A percentile compares a stretch with the other conserved stretches of the same genome.
phyloP scores from a whole-genome alignment of 2,888 invertebrate species.

The Matsumyia berberina region DNA sequence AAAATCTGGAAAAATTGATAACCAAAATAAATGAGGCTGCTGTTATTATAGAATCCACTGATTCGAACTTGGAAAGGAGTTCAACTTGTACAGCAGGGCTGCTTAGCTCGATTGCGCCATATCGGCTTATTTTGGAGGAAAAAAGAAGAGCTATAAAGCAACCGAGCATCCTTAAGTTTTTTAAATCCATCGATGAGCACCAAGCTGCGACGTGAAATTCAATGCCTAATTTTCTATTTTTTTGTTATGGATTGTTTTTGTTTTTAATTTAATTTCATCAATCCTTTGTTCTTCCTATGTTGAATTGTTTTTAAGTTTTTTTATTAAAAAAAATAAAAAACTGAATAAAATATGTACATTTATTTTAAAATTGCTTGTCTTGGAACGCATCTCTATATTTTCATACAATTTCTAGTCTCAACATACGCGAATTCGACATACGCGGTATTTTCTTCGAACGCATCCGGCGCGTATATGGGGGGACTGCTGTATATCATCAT shows the following conservation, averaged over 20 bases:
- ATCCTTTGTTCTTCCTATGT: not conserved
- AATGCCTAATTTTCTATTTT: too few species aligned
- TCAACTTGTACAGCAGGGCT: not conserved
- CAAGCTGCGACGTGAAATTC: too few species aligned
- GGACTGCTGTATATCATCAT: too few species aligned
- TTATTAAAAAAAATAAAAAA: too few species aligned
- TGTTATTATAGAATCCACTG: too few species aligned
- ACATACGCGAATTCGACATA: not conserved
- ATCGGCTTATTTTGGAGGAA: not conserved
- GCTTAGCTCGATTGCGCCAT: slow-evolving; percentile 1
- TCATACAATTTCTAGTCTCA: slow-evolving; percentile 3
- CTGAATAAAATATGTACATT: not conserved
- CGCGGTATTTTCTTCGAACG: not conserved
- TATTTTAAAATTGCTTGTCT: slow-evolving; percentile 4
- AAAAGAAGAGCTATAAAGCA: not conserved
- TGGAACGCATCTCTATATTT: slow-evolving; percentile 5
- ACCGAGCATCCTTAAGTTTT: too few species aligned
- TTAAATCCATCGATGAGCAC: too few species aligned
- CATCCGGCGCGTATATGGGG: not conserved
- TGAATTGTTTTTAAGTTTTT: too few species aligned
- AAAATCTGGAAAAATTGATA: too few species aligned
- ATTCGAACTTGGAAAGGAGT: slow-evolving; percentile 8
- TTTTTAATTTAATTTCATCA: slow-evolving; percentile 6
- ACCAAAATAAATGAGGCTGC: too few species aligned
- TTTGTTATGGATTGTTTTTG: too few species aligned